phyloP scores from a whole-genome alignment of 2,888 invertebrate genomes.

The Amphimallon solstitiale region DNA sequence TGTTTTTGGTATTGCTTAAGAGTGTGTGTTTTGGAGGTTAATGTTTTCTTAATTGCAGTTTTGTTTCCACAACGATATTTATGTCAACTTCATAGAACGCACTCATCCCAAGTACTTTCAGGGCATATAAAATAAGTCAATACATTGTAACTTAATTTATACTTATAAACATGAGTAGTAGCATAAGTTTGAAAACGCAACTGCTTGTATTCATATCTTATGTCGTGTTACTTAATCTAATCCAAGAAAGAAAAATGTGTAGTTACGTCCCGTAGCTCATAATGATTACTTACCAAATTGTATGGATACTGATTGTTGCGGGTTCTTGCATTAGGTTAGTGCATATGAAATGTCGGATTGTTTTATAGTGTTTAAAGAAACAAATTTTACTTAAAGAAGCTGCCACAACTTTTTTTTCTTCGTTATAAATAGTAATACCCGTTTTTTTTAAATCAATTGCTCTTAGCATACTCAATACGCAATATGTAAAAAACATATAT shows the following conservation, averaged over 20 bases:
- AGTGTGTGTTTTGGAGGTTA: too few species aligned
- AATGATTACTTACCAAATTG: slow-evolving; percentile 13
- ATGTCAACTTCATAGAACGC: slow-evolving; percentile 31
- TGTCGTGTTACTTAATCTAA: slow-evolving; percentile 28
- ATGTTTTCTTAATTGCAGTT: too few species aligned
- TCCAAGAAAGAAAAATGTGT: not conserved
- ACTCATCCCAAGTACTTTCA: slow-evolving; percentile 38
- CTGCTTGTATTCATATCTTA: slow-evolving; percentile 30
- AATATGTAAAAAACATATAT: too few species aligned
- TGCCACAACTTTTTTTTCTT: too few species aligned
- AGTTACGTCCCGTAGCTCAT: slow-evolving; percentile 26
- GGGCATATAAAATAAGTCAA: slow-evolving; percentile 39
- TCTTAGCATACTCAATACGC: too few species aligned
- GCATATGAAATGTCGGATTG: too few species aligned
- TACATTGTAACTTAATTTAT: slow-evolving; percentile 38
- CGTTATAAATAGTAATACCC: too few species aligned
- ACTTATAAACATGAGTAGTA: slow-evolving; percentile 28
- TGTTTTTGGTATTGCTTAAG: too few species aligned
- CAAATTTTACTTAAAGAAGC: too few species aligned
- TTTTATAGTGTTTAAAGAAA: too few species aligned
- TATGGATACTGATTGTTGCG: slow-evolving; percentile 14
- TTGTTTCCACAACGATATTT: slow-evolving; percentile 31
- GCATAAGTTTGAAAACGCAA: slow-evolving; percentile 28
- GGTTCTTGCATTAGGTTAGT: not conserved
- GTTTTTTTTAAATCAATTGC: too few species aligned